A percentile compares a stretch with the other conserved stretches of the same genome.
These are phyloP conservation scores for Lingula anatina DNA, from an alignment of 2,888 invertebrate species.

Conservation along the genomic window DNA sequence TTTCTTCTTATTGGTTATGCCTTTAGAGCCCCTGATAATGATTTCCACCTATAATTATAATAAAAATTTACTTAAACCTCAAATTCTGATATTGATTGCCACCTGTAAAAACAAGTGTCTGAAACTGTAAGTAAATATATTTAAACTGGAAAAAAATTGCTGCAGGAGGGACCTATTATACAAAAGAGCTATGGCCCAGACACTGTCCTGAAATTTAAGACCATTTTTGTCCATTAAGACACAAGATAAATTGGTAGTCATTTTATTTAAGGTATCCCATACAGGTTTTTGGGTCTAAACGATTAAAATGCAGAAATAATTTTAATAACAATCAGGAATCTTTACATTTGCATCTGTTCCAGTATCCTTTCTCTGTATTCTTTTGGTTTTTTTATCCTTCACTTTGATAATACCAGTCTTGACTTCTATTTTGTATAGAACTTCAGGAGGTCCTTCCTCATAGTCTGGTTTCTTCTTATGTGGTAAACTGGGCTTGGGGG, in stretches of 20 bases:
- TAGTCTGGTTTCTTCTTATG: conserved; percentile 16
- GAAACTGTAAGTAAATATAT: not conserved
- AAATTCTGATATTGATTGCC: too few species aligned
- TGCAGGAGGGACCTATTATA: too few species aligned
- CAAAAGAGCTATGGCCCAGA: too few species aligned
- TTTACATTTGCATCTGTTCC: conserved; percentile 36
- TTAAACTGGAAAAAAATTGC: not conserved
- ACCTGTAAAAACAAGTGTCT: not conserved
- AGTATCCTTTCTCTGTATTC: conserved; percentile 20
- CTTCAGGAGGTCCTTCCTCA: conserved; percentile 16
- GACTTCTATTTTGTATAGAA: conserved; percentile 33
- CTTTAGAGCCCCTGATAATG: conserved; percentile 27
- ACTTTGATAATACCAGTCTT: conserved; percentile 31
- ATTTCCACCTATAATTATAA: conserved; percentile 28
- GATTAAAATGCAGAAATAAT: too few species aligned
- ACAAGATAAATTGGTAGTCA: too few species aligned
- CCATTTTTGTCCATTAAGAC: too few species aligned
- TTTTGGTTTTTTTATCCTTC: too few species aligned
- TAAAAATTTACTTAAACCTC: not conserved
- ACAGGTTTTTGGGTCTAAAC: too few species aligned
- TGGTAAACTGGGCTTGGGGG: conserved; percentile 29
- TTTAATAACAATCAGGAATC: too few species aligned
- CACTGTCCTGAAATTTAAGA: too few species aligned
- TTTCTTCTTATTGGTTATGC: conserved; percentile 22
- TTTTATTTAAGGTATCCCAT: too few species aligned